Conservation (phyloP, 2,113 vertebrate genomes). For the Ameiurus melas region DNA sequence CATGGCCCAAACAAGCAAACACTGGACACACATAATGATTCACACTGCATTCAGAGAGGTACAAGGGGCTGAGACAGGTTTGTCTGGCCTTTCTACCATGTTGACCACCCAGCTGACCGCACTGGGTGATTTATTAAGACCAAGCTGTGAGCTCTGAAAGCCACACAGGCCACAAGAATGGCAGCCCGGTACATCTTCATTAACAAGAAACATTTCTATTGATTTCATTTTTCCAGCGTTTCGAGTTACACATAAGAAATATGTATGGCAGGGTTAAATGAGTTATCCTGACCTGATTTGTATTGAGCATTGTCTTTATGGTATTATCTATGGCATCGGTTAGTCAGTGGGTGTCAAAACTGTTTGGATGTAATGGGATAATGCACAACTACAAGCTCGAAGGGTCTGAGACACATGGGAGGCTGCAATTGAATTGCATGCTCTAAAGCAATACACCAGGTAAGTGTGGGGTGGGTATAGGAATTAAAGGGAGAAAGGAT, state of each 20-base stretch:
- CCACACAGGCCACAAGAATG: conserved; percentile 76
- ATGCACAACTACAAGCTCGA: conserved; percentile 71
- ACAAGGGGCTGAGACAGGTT: conserved; percentile 11
- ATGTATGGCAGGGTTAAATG: conserved; percentile 84
- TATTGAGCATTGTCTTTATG: conserved; percentile 84
- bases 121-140: conserved; percentile 68
- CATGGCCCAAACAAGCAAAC: not conserved
- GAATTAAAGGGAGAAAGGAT: conserved; percentile 30
- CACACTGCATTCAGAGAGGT: not conserved
- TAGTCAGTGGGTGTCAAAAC: conserved; percentile 90
- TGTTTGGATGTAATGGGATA: conserved; percentile 89
- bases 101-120: conserved; percentile 54
- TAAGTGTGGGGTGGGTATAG: conserved; percentile 34
- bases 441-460: conserved; percentile 43
- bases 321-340: conserved; percentile 84
- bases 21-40: not conserved
- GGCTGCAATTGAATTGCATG: conserved; percentile 46
- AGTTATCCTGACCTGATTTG: conserved; percentile 88
- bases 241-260: conserved; percentile 90
- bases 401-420: conserved; percentile 29
- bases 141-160: conserved; percentile 80
- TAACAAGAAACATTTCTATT: conserved; percentile 92
- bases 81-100: conserved; percentile 34
- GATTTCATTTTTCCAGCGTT: conserved; percentile 88
- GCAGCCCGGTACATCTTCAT: conserved; percentile 88